Evolutionary conservation across 2,797 vertebrate species (phyloP), one percentile per base, ranked within the genome.

Genomic region (Pteronotus mesoamericanus): DNA sequence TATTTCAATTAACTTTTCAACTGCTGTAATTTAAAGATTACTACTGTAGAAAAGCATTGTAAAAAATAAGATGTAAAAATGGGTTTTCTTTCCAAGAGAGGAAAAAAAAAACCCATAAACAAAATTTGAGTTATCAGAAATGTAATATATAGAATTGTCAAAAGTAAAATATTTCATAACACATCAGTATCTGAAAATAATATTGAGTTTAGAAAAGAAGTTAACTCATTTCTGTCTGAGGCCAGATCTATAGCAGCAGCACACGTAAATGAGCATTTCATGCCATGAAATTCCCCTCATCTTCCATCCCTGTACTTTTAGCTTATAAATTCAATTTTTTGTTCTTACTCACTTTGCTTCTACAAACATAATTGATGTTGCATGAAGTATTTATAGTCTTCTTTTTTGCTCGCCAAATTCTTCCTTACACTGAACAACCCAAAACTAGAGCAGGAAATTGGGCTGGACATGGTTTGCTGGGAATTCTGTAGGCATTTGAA

Each of bases 151-250:
- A 80, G n/a, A 80, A 53, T 4, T 89, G 1, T 34, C 15, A 89
- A 93, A 94, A 83, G 61, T 37, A 88, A 84, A 85, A 48, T 79
- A 18, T 24, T 89, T 84, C 39, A 42, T 46, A 85, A 75, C 7
- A 83, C 69, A 21, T 6, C 15, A 26, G 46, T 90, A 46, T 84
- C n/a, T 79, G 57, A 84, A 91, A 89, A 64, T 29, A 69, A 21
- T 39, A 53, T 15, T 68, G 22, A 71, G 9, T 24, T 59, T 86
- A 72, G 24, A 42, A 89, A 90, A 69, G 39, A 46, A 11, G 16
- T 77, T 42, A 61, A 21, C 15, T 85, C 24, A 48, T 64, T 74
- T 26, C 21, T 42, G 5, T 53, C 24, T 79, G 61, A 78, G 57
- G 37, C 83, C 69, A 42, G 10, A 44, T 77, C 44, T 94, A 6